Percentiles rank a stretch among this genome's conserved stretches.
Evolutionary conservation across 2,797 vertebrate species (phyloP).

Genomic region (Artibeus jamaicensis): DNA sequence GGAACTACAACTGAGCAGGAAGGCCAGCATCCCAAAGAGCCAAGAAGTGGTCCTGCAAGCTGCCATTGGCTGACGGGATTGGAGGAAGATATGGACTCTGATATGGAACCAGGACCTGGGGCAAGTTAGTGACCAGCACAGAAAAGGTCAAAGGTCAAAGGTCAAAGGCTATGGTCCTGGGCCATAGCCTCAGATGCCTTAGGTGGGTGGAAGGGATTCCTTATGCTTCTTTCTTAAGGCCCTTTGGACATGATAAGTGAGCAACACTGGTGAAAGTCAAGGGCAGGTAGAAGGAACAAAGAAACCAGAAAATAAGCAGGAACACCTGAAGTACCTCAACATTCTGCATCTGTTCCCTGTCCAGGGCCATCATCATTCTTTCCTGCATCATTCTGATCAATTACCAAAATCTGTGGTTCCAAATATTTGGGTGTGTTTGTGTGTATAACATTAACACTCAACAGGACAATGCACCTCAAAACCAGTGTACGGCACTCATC

Average conservation of each 20-base stretch:
- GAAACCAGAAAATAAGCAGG: not conserved
- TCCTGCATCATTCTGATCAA: not conserved
- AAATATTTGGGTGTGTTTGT: not conserved
- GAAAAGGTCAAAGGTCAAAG: too few species aligned
- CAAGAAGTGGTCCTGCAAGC: not conserved
- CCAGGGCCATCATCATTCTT: not conserved
- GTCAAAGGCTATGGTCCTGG: too few species aligned
- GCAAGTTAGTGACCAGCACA: not conserved
- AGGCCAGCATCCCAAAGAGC: not conserved
- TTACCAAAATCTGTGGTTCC: not conserved
- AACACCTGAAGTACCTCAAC: not conserved
- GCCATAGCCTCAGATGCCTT: not conserved
- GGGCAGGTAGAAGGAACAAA: not conserved
- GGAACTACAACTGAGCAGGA: not conserved
- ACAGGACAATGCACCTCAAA: conserved; percentile 19
- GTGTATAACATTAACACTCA: not conserved
- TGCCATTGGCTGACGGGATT: not conserved
- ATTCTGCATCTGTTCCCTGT: not conserved
- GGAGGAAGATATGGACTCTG: not conserved
- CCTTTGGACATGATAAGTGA: not conserved
- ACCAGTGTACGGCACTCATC: not conserved
- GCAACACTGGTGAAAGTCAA: not conserved
- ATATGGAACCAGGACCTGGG: not conserved
- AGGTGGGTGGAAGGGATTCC: too few species aligned
- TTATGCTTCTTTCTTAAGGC: not conserved